Evolutionary conservation across 2,888 invertebrate species (phyloP).

Genomic region (Nebria salina): DNA sequence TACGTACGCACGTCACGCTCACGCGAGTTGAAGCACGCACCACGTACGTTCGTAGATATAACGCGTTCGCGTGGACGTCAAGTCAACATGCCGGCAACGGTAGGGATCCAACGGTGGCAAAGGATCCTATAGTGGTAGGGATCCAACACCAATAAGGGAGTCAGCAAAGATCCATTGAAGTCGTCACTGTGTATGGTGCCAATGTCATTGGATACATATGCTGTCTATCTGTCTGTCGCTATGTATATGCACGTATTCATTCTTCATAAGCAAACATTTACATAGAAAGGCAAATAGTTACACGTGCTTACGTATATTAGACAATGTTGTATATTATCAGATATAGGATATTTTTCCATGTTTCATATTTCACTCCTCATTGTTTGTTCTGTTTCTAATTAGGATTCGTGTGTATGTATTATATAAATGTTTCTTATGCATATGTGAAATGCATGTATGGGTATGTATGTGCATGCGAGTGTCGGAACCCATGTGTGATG

Average conservation of each 20-base stretch:
- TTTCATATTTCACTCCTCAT: neutral
- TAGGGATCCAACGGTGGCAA: too few species aligned
- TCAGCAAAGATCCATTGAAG: neutral
- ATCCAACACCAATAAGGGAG: neutral
- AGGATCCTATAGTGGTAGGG: neutral
- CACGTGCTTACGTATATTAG: neutral
- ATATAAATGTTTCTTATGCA: neutral
- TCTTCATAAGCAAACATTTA: neutral
- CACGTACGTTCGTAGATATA: constrained; percentile 39
- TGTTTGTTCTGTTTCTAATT: neutral
- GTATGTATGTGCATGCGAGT: neutral
- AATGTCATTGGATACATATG: constrained; percentile 31
- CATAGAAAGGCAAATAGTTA: neutral
- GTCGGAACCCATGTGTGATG: constrained; percentile 12
- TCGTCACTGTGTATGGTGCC: neutral
- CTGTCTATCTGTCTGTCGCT: constrained; percentile 3
- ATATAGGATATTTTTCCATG: neutral
- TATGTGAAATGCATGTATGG: neutral
- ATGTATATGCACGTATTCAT: neutral
- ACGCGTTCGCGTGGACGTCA: constrained; percentile 7
- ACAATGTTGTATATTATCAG: neutral
- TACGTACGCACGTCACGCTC: constrained; percentile 37
- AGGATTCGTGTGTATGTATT: neutral
- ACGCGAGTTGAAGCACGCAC: constrained; percentile 20
- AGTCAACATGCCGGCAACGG: neutral